These are phyloP conservation scores for Zophobas morio DNA, from an alignment of 1,140 invertebrate species.

Conservation along the genomic window DNA sequence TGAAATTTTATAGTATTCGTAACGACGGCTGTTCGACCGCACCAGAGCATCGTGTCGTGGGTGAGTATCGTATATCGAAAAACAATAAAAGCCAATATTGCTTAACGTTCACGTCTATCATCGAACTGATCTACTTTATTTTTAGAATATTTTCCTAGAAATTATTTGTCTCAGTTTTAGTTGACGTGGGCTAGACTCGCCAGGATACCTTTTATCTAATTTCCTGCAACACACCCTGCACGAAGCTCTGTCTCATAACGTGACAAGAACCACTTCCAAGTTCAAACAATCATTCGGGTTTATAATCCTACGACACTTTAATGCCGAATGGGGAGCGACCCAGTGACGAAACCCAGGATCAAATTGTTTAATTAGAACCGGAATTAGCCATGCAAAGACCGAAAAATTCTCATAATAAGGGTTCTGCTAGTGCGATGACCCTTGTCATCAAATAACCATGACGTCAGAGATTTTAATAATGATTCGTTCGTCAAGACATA, in stretches of 20 bases:
- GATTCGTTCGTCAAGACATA: too few relatives aligned
- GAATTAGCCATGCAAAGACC: not conserved
- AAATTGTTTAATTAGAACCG: constrained; percentile 23
- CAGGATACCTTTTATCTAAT: constrained; percentile 43
- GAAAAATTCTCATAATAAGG: too few relatives aligned
- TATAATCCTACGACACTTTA: constrained; percentile 36
- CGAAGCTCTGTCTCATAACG: constrained; percentile 26
- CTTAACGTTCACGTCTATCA: constrained; percentile 35
- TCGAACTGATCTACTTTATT: constrained; percentile 9
- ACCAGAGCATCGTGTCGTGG: too few relatives aligned
- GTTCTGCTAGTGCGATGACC: too few relatives aligned
- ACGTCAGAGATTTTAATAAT: too few relatives aligned
- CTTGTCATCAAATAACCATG: too few relatives aligned
- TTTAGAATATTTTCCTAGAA: constrained; percentile 30
- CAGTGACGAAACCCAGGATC: not conserved
- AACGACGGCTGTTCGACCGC: not conserved
- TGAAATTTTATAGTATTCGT: not conserved
- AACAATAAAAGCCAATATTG: constrained; percentile 20
- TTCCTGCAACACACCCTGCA: constrained; percentile 39
- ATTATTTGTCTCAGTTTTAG: constrained; percentile 37
- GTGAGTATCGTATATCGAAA: constrained; percentile 20
- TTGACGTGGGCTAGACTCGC: constrained; percentile 25
- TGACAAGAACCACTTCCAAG: constrained; percentile 34
- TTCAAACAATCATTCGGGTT: constrained; percentile 34
- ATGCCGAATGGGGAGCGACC: constrained; percentile 18